Base-by-base conservation (phyloP, 2,113 vertebrate genomes). In the Varanus komodoensis region DNA sequence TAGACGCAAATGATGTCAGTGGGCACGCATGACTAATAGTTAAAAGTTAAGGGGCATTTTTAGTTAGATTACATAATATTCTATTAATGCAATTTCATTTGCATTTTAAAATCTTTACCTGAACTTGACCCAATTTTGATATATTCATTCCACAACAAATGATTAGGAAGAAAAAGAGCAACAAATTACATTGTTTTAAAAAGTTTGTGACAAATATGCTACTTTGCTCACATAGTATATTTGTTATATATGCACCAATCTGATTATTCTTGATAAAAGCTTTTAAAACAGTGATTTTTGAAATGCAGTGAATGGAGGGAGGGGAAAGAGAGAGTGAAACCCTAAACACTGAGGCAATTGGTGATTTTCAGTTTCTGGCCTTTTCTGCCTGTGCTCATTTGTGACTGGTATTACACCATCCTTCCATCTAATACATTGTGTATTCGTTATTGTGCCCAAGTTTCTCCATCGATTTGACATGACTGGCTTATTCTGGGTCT, bases 1-100 rank as follows among this genome's bases (percentile, higher is more conserved):
- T 94, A 96, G 95, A 96, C 95, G 95, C 92, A 95, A 95, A 79
- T 96, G 95, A 96, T 96, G 94, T 94, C 95, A 96, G 88, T 85
- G 71, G 90, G 73, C 84, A 44, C 38, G 38, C 38, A 94, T 96
- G 95, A 96, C 94, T 96, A 96, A 96, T 91, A 88, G 92, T 91
- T 87, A 92, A 95, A 90, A 95, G 93, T 89, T 93, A 94, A 90
- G 14, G 84, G 90, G 23, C 95, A 95, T 95, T 94, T 94, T 82
- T 88, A 93, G 52, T 67, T 57, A 84, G 90, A 79, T 91, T 92
- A 81, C 0, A 4, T 91, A 90, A 96, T 81, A 81, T 25, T 84
- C 92, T 93, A 89, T 93, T 93, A 93, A 94, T 82, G 91, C 71
- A 81, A 27, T 90, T 78, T 52, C 81, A 91, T 64, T 89, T 87